Conservation (phyloP, 1,140 invertebrate species). For the Ceratina australensis region DNA sequence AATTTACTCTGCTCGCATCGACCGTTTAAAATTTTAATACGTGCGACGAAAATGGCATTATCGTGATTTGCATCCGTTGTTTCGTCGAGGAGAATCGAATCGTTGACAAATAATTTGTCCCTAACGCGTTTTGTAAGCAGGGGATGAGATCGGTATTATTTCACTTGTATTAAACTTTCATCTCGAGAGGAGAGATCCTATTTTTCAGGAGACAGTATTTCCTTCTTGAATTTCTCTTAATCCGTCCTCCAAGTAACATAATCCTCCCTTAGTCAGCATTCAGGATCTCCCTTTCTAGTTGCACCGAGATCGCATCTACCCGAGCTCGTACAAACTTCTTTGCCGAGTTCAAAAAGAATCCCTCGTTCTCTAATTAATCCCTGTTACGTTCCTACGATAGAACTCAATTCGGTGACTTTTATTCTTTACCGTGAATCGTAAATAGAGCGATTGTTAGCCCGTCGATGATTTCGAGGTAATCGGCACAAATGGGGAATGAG, state of each 20-base stretch:
- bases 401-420: not conserved
- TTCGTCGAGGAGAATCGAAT: not conserved
- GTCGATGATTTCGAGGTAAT: no score
- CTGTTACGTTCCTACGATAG: not conserved
- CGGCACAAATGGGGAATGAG: no score
- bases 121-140: not conserved
- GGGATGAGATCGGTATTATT: not conserved
- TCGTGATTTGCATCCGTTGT: not conserved
- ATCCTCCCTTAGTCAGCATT: not conserved
- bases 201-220: not conserved
- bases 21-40: slow-evolving; percentile 17
- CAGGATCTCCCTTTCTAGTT: not conserved
- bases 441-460: no score
- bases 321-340: not conserved
- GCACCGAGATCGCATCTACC: not conserved
- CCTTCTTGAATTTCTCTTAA: slow-evolving; percentile 10
- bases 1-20: not conserved
- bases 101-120: no score
- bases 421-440: not conserved
- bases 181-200: not conserved
- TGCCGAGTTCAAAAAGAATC: not conserved
- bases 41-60: slow-evolving; percentile 7
- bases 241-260: not conserved
- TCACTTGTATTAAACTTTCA: not conserved
- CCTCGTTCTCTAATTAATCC: not conserved